Conservation (phyloP, 2,113 vertebrate species). For the Corythornis vintsioides region DNA sequence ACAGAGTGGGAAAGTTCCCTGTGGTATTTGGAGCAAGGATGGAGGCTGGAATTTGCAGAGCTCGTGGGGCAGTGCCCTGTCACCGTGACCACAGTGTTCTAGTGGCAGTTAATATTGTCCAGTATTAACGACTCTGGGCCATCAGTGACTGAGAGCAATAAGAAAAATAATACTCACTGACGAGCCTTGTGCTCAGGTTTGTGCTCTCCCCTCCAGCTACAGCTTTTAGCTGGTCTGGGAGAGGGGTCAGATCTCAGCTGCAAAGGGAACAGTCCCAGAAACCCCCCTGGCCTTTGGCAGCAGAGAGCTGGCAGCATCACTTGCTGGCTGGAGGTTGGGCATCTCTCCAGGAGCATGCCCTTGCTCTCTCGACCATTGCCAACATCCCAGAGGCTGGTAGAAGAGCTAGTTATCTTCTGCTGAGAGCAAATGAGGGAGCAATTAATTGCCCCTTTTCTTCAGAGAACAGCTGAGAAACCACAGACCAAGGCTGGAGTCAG, state of each 20-base stretch:
- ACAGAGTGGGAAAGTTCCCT: not conserved
- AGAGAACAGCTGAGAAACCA: constrained; percentile 17
- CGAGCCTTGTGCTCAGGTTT: not conserved
- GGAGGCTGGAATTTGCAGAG: not conserved
- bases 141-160: constrained; percentile 69
- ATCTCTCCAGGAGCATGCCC: not conserved
- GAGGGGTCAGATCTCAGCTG: not conserved
- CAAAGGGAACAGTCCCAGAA: not conserved
- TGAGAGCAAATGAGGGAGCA: not conserved
- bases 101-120: not conserved
- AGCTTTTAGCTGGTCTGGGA: not conserved
- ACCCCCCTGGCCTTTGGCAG: not conserved
- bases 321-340: not conserved
- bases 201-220: not conserved
- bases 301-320: not conserved
- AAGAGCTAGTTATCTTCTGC: not conserved
- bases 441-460: not conserved
- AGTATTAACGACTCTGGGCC: constrained; percentile 70
- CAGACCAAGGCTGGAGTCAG: constrained; percentile 10
- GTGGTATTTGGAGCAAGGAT: accelerated
- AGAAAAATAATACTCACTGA: constrained; percentile 18
- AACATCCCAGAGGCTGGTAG: not conserved
- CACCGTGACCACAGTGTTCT: not conserved
- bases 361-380: not conserved
- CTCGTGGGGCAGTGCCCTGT: accelerated